Conservation (phyloP, 2,797 vertebrate species). For the Eulemur rubriventer region DNA sequence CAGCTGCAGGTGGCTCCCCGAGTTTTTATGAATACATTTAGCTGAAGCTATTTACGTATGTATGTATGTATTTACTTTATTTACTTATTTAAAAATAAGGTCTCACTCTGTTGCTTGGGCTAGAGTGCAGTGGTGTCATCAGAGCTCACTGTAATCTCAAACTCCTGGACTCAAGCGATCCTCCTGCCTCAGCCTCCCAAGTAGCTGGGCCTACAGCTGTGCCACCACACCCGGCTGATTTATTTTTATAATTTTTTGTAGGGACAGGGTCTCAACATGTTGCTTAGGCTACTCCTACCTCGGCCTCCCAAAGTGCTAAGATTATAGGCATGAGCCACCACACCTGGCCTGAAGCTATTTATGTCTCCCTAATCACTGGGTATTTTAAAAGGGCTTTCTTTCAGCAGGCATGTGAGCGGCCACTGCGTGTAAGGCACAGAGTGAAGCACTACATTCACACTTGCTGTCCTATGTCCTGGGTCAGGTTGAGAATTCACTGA, state of each 20-base stretch:
- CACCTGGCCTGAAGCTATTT: neutral
- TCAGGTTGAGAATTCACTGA: neutral
- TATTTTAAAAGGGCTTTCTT: neutral
- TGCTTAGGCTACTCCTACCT: neutral
- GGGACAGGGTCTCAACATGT: no score
- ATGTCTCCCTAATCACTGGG: neutral
- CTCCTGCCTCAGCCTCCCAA: neutral
- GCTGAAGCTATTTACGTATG: neutral
- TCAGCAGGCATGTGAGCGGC: neutral
- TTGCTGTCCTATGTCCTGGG: neutral
- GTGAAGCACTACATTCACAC: fast-evolving
- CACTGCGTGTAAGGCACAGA: neutral
- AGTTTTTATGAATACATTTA: neutral
- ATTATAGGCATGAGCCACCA: neutral
- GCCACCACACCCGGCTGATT: neutral
- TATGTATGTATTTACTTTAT: neutral
- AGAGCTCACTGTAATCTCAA: neutral
- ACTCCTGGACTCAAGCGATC: neutral
- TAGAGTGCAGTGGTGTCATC: neutral
- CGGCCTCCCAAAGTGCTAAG: neutral
- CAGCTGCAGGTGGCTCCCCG: neutral
- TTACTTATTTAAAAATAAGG: neutral
- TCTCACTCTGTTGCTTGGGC: neutral
- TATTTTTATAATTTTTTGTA: neutral
- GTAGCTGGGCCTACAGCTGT: neutral